Evolutionary conservation across 1,140 invertebrate species (phyloP).

Genomic region (Ctenoplectra terminalis): DNA sequence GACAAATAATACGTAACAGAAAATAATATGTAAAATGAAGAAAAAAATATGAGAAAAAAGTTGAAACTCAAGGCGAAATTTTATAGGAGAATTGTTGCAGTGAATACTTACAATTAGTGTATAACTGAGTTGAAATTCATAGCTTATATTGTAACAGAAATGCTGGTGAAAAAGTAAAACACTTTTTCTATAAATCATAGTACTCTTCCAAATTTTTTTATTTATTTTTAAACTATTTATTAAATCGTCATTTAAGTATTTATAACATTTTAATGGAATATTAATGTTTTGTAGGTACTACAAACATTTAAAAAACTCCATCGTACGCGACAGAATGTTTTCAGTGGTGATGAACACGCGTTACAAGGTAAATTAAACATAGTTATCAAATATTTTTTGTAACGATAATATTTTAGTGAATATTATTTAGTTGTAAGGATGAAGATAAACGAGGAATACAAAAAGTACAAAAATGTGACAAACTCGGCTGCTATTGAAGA

Average conservation of each 20-base stretch:
- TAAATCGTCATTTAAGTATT: not conserved
- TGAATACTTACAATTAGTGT: no score
- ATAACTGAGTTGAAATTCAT: no score
- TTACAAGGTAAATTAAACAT: conserved; percentile 81
- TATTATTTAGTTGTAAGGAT: conserved; percentile 80
- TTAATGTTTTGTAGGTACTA: conserved; percentile 83
- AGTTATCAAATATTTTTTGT: conserved; percentile 10
- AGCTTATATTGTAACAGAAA: no score
- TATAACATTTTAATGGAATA: not conserved
- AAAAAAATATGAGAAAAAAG: no score
- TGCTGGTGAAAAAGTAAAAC: no score
- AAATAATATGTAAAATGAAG: no score
- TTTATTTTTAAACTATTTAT: no score
- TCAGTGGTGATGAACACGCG: conserved; percentile 85
- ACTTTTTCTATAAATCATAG: no score
- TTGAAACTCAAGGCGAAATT: no score
- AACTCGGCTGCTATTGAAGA: conserved; percentile 83
- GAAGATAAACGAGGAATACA: conserved; percentile 87
- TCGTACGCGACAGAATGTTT: conserved; percentile 85
- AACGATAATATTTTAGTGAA: conserved; percentile 30
- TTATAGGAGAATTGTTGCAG: no score
- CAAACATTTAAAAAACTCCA: conserved; percentile 86
- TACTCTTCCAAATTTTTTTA: no score
- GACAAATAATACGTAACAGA: no score
- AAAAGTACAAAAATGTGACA: conserved; percentile 84